phyloP scores from a whole-genome alignment of 2,113 vertebrate species.

The Eulemur macaco region DNA sequence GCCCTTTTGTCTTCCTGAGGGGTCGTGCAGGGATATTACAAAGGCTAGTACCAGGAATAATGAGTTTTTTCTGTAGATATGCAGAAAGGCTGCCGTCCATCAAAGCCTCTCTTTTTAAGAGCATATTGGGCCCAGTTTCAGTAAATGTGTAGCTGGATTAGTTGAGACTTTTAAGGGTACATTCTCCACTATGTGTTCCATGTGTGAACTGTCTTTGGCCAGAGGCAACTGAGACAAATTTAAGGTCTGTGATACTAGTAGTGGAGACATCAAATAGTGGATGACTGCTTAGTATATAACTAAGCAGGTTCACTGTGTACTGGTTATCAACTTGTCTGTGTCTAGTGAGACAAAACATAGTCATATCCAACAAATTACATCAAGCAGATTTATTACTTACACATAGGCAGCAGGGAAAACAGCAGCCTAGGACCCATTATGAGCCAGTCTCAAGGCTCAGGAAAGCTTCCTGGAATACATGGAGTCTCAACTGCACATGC shows the following conservation, averaged over 20 bases:
- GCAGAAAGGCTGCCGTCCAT: not conserved
- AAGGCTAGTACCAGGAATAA: not conserved
- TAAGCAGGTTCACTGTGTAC: not conserved
- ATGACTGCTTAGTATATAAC: not conserved
- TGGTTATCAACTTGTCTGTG: not conserved
- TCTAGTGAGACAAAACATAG: not conserved
- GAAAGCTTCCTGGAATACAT: no score
- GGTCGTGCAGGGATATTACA: not conserved
- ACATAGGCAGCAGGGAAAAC: not conserved
- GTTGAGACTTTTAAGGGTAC: not conserved
- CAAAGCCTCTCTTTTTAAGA: not conserved
- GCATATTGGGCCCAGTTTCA: not conserved
- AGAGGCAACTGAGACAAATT: not conserved
- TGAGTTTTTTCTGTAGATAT: not conserved
- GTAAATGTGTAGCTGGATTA: not conserved
- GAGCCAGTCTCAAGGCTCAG: not conserved
- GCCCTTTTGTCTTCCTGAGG: not conserved
- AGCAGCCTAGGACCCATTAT: not conserved
- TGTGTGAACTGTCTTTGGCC: not conserved
- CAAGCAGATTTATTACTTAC: not conserved
- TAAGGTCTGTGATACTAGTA: not conserved
- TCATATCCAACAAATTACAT: not conserved
- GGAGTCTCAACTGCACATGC: not conserved
- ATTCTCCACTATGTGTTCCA: not conserved
- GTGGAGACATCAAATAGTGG: not conserved